phyloP scores from a whole-genome alignment of 2,797 vertebrate species.

The Danio aesculapii region DNA sequence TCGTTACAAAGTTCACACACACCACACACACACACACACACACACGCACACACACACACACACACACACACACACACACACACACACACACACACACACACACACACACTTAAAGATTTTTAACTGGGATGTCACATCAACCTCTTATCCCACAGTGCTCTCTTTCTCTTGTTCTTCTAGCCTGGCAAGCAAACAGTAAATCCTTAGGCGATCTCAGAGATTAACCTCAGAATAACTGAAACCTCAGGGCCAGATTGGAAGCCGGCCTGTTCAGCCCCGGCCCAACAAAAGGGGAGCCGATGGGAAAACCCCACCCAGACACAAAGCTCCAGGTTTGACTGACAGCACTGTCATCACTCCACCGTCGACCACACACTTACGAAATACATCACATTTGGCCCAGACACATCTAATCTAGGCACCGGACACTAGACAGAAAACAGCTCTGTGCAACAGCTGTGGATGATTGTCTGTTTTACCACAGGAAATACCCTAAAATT shows the following conservation, averaged over 20 bases:
- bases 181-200: constrained; percentile 72
- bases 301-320: constrained; percentile 13
- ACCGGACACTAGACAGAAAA: constrained; percentile 15
- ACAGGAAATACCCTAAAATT: background rate
- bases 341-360: constrained; percentile 12
- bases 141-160: constrained; percentile 65
- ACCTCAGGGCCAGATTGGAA: constrained; percentile 27
- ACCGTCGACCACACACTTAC: constrained; percentile 8
- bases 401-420: constrained; percentile 10
- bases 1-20: too few species aligned
- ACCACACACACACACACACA: too few species aligned
- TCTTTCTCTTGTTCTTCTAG: constrained; percentile 67
- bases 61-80: too few species aligned
- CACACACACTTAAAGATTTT: background rate
- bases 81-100: too few species aligned
- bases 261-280: background rate
- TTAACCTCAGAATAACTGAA: constrained; percentile 21
- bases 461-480: background rate
- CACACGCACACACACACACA: too few species aligned
- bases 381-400: constrained; percentile 10
- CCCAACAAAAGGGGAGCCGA: background rate
- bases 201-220: constrained; percentile 65
- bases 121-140: constrained; percentile 52
- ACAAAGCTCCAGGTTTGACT: constrained; percentile 11
- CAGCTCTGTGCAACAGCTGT: constrained; percentile 11